Evolutionary conservation across 2,797 vertebrate genomes (phyloP), one percentile per base, ranked within the genome.

Genomic region (Geotrypetes seraphini): DNA sequence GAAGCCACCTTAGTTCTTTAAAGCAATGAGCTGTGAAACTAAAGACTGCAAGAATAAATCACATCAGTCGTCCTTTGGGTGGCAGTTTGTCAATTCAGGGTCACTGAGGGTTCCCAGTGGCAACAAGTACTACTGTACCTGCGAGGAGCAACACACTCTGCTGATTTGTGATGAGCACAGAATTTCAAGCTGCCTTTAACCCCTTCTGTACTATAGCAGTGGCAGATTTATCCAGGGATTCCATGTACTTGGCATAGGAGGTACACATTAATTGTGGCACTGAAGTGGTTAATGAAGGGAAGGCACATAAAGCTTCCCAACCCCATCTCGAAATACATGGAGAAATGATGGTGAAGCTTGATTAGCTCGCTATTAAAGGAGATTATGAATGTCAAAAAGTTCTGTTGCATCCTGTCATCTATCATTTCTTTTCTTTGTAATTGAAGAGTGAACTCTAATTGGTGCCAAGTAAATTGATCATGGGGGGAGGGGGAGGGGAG

Each of bases 31-130:
- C 47, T 41, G 36, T 50, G 44, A 48, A 61, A 47, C 59, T 68
- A 76, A 68, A 60, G 52, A 71, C 3, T 47, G 47, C 32, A 51
- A 43, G 38, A 71, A 46, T 51, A 59, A 60, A 41, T 60, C 63
- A 49, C 52, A 28, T 54, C 32, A 34, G 47, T 50, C 60, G 49
- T 61, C 57, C 37, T 44, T 36, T 34, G 37, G 36, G 50, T 49
- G 47, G 43, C 52, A 60, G 41, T 57, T 66, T 50, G 31, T 47
- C 39, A 47, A 55, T 55, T 45, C 12, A 32, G n/a, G 39, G 33
- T 57, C 59, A 57, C 5, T 50, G 38, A 47, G 32, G 50, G 28
- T 38, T 68, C 51, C 45, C 33, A 58, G 40, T 39, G 57, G 45
- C 51, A 66, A 28, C 53, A 50, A 59, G 33, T 53, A 28, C 31